Evolutionary conservation across 1,140 invertebrate species (phyloP).

Genomic region (Aphaenogaster ashmeadi): DNA sequence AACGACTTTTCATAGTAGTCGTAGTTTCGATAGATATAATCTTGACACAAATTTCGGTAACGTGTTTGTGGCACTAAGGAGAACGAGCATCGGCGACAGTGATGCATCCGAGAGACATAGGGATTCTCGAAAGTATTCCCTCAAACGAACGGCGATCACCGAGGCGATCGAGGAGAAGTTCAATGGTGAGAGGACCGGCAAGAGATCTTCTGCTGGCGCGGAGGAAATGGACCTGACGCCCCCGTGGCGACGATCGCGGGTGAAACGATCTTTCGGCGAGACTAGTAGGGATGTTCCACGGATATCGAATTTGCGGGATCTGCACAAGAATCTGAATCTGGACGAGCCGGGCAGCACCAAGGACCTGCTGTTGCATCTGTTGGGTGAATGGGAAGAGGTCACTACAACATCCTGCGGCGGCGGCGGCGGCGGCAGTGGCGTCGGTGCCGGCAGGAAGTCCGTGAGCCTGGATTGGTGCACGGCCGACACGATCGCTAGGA

Average conservation of each 20-base stretch:
- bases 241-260: conserved; percentile 81
- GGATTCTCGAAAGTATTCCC: neutral
- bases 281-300: conserved; percentile 84
- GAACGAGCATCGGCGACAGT: conserved; percentile 23
- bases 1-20: conserved; percentile 83
- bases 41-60: conserved; percentile 47
- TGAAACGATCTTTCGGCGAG: conserved; percentile 84
- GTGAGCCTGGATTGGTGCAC: conserved; percentile 85
- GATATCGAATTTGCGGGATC: conserved; percentile 81
- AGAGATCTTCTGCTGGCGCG: neutral
- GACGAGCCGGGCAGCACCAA: conserved; percentile 89
- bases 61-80: conserved; percentile 61
- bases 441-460: conserved; percentile 80
- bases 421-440: conserved; percentile 66
- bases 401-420: conserved; percentile 69
- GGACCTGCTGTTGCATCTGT: conserved; percentile 90
- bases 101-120: neutral
- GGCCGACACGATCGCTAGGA: conserved; percentile 83
- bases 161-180: conserved; percentile 1
- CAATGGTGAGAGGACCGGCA: neutral
- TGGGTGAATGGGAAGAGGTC: conserved; percentile 91
- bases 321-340: conserved; percentile 83
- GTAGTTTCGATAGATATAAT: conserved; percentile 82
- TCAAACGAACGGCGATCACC: neutral
- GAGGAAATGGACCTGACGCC: conserved; percentile 82